Base-by-base conservation (phyloP, 2,113 vertebrate genomes). In the Periophthalmus modestus region DNA sequence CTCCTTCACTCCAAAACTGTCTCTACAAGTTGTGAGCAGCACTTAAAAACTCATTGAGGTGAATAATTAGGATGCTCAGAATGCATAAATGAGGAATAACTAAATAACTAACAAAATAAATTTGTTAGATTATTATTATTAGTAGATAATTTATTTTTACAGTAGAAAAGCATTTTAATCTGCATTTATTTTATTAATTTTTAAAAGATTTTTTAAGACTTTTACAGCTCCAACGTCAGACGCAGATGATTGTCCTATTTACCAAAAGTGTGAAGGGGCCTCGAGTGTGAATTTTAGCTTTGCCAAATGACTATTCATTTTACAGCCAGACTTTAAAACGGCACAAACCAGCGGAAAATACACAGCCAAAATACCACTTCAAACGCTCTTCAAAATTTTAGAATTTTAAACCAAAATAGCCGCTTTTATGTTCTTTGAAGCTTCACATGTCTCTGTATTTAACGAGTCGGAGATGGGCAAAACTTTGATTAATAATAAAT, bases 241-340 rank as follows among this genome's bases (percentile, higher is more conserved):
- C 24, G 59, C 59, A 62, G 59, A 62, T 62, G 59, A 34, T 62
- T 15, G 28, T 62, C 59, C 28, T 62, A 7, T 34, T 62, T 62
- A 62, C 59, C 28, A 33, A 33, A 33, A 34, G 59, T 62, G 24
- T 61, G 24, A 61, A 5, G 24, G 28, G 24, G 24, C 12, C 58
- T 24, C 28, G 23, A 24, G 58, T 61, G 59, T 62, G 59, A 62
- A 62, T 62, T 62, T 33, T 18, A 62, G 24, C 59, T 5, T 19
- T 19, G 13, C 58, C 13, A 61, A 61, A 28, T 15, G 58, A 24
- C 24, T 28, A 24, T 28, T 61, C 4, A 61, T 61, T 61, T 61
- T 61, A 61, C 58, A 33, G 59, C 59, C 59, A 62, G 13, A 62
- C 59, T 62, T 34, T 34, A 4, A 62, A 28, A 18, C 24, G 16